Conservation (phyloP, 2,888 invertebrate species). For the Agrochola lychnidis region DNA sequence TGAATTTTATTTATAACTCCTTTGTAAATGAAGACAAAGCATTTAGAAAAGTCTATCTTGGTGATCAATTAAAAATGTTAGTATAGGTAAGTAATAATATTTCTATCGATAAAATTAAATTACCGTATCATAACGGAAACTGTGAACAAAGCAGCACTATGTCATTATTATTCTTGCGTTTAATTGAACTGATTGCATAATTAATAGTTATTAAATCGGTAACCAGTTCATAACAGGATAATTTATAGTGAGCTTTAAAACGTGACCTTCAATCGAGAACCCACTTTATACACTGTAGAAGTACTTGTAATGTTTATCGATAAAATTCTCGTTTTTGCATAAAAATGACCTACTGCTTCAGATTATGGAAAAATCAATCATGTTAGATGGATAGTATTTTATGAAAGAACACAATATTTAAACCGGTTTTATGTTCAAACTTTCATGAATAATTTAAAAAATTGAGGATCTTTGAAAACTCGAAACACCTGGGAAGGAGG, state of each 20-base stretch:
- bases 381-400: conserved; percentile 3
- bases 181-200: conserved; percentile 55
- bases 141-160: conserved; percentile 15
- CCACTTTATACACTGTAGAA: background rate
- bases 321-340: background rate
- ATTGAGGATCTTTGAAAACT: background rate
- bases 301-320: conserved; percentile 10
- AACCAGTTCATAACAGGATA: conserved; percentile 33
- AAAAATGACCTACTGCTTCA: background rate
- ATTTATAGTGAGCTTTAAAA: conserved; percentile 29
- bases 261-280: conserved; percentile 29
- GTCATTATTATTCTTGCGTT: conserved; percentile 48
- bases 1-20: no score
- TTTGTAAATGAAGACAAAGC: background rate
- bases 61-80: background rate
- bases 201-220: conserved; percentile 37
- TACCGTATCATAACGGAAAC: background rate
- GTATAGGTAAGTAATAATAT: background rate
- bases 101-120: conserved; percentile 2
- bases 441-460: conserved; percentile 19
- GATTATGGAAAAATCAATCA: background rate
- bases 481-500: background rate
- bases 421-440: background rate
- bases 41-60: background rate
- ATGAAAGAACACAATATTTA: conserved; percentile 2